Conservation (phyloP, 2,113 vertebrate species). For the Abramis brama region DNA sequence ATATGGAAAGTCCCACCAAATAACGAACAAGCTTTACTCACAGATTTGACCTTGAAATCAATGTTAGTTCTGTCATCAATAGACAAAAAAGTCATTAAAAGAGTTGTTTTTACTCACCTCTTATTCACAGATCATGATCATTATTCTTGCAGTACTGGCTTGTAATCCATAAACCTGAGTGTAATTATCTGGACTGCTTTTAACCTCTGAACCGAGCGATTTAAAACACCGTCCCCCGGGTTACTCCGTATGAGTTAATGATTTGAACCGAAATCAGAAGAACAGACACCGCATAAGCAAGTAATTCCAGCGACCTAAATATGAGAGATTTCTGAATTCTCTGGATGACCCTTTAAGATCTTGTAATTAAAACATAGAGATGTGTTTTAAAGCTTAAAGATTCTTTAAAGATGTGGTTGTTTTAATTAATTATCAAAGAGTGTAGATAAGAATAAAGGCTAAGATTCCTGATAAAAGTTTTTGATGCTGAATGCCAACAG, state of each 20-base stretch:
- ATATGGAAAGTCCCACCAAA: not conserved
- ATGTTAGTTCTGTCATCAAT: not conserved
- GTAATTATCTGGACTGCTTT: slow-evolving; percentile 71
- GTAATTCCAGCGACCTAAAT: not conserved
- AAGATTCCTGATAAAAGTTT: not conserved
- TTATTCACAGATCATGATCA: slow-evolving; percentile 64
- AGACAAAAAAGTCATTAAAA: not conserved
- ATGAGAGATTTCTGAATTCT: not conserved
- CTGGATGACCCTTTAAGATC: not conserved
- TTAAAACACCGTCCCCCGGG: slow-evolving; percentile 3
- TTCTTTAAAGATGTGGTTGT: not conserved
- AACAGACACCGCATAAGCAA: not conserved
- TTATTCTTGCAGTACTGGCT: slow-evolving; percentile 58
- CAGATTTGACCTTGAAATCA: not conserved
- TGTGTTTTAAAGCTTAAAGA: slow-evolving; percentile 36
- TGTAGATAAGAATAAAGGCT: not conserved
- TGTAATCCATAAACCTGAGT: slow-evolving; percentile 61
- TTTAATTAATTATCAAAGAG: not conserved
- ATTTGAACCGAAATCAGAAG: slow-evolving; percentile 23
- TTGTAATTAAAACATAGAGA: slow-evolving; percentile 1
- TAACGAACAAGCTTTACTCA: not conserved
- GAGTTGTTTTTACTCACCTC: not conserved
- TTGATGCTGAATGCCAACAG: not conserved
- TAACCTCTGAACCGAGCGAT: slow-evolving; percentile 64
- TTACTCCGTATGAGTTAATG: not conserved